These are phyloP conservation scores for Periparus ater DNA, from an alignment of 2,797 vertebrate species.

Conservation along the genomic window DNA sequence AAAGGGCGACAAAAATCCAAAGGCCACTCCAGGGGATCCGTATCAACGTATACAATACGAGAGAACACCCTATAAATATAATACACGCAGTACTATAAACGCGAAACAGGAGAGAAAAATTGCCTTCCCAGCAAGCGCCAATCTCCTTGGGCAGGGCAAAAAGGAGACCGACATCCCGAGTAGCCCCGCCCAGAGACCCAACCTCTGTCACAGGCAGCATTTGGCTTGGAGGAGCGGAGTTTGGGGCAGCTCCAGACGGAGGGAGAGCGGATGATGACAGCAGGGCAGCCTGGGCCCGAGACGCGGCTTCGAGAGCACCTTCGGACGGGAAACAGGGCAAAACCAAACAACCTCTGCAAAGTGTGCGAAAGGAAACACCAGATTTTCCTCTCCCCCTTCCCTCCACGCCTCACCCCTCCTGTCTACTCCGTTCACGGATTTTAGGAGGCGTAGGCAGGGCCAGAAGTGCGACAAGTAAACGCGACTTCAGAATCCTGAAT, in stretches of 20 bases:
- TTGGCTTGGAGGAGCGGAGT: no score
- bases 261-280: no score
- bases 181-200: neutral
- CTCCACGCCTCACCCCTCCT: neutral
- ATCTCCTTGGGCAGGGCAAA: neutral
- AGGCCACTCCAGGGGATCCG: neutral
- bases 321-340: fast-evolving
- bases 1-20: neutral
- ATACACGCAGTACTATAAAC: neutral
- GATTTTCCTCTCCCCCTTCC: neutral
- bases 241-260: no score
- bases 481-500: neutral
- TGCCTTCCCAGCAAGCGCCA: neutral
- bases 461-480: neutral
- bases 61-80: neutral
- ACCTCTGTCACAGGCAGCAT: neutral
- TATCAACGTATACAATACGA: fast-evolving
- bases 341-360: neutral
- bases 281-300: fast-evolving
- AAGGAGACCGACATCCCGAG: neutral
- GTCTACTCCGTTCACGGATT: neutral
- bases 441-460: fast-evolving
- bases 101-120: neutral
- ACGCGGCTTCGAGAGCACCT: neutral
- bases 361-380: neutral